These are phyloP conservation scores for Anguilla obscura DNA, from an alignment of 2,797 vertebrate species.

Conservation along the genomic window DNA sequence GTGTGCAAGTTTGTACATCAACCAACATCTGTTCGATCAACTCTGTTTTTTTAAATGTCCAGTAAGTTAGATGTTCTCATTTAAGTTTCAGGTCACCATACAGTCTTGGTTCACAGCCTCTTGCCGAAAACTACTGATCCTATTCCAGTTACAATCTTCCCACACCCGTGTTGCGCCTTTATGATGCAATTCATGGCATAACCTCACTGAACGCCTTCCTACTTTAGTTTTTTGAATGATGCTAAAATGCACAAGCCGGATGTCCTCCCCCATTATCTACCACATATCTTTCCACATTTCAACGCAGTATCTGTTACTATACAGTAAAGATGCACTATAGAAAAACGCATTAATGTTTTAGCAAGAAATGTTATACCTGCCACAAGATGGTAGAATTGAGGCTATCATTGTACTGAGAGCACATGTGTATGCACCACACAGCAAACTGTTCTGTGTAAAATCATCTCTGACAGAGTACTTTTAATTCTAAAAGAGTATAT, in stretches of 20 bases:
- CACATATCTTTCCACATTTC: not conserved
- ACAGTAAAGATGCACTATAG: not conserved
- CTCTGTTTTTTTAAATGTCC: slow-evolving; percentile 53
- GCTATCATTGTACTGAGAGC: not conserved
- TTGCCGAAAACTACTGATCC: slow-evolving; percentile 17
- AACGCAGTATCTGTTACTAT: not conserved
- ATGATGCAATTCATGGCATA: not conserved
- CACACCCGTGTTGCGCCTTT: not conserved
- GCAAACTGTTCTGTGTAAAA: too few relatives aligned
- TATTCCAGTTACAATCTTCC: not conserved
- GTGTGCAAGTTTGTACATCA: not conserved
- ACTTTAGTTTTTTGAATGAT: not conserved
- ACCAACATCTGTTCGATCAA: not conserved
- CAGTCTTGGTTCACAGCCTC: slow-evolving; percentile 38
- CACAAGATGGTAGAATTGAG: not conserved
- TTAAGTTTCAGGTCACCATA: slow-evolving; percentile 41
- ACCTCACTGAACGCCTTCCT: not conserved
- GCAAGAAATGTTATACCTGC: not conserved
- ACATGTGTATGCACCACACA: too few relatives aligned
- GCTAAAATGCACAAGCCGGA: not conserved
- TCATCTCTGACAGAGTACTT: too few relatives aligned
- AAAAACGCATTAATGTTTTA: not conserved
- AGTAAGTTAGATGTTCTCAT: slow-evolving; percentile 40
- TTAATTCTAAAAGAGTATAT: too few relatives aligned
- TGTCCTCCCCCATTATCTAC: not conserved